Base-by-base conservation (phyloP, 1,140 invertebrate species). In the Dendroctonus valens region DNA sequence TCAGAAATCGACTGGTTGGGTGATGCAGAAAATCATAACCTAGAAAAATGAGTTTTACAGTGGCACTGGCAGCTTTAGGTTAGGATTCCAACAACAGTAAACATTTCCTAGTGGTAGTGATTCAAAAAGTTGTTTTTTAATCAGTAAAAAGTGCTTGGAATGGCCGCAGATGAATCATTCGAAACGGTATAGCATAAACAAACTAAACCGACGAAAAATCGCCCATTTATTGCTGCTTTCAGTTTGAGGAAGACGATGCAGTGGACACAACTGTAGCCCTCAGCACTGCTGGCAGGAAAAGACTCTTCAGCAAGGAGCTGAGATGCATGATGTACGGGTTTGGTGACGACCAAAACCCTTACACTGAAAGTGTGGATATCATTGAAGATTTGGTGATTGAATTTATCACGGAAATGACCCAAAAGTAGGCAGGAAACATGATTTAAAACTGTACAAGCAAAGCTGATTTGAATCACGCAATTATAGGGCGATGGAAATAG, bases 301-400 rank as follows among this genome's bases (percentile, higher is more conserved):
- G 92, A 54, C 76, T 94, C 1, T 96, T 96, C 70, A 93, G 91
- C 41, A 94, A 96, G 78, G 92, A 96, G 80, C 79, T 99, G 48
- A 84, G 96, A 42, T 97, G 96, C 75, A 99, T 99, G 97, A 98
- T 99, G 94, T 99, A 97, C 80, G 97, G 97, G 0, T 99, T 99
- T 85, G 97, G 97, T n/a, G 97, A 99, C 82, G 96, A 99, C 80
- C 91, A 96, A 78, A 98, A 99, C 84, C 97, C 97, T 0, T 99
- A 97, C 74, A 98, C 97, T 37, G 97, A 99, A 82, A 97, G 95
- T 78, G 96, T 99, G 0, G 97, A 99, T 77, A 84, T 98, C 46
- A 82, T 99, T 9, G 97, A 99, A 83, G 96, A 99, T 83, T 81
- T 99, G 38, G 97, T 99, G 0, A 95, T 99, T 69, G 95, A 99